phyloP scores from a whole-genome alignment of 2,888 invertebrate genomes.

The Mycalesis mineus region DNA sequence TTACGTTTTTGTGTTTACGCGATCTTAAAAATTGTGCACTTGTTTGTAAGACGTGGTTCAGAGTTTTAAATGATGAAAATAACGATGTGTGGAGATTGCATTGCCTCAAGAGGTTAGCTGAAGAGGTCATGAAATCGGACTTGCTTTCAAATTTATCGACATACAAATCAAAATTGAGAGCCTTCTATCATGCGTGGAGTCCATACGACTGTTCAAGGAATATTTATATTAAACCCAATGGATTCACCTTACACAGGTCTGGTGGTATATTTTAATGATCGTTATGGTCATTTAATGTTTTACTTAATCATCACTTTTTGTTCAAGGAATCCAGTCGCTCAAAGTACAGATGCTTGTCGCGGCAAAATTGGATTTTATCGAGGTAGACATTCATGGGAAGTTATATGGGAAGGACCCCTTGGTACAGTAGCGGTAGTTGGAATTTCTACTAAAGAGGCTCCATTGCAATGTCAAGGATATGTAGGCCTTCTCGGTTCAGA shows the following conservation, averaged over 20 bases:
- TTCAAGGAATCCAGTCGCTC: conserved; percentile 95
- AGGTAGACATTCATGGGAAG: conserved; percentile 98
- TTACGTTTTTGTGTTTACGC: conserved; percentile 91
- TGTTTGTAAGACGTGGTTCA: conserved; percentile 96
- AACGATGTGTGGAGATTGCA: conserved; percentile 97
- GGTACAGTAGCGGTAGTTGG: conserved; percentile 99
- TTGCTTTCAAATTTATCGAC: conserved; percentile 91
- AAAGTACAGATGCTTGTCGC: conserved; percentile 96
- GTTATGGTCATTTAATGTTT: neutral
- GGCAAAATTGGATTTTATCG: conserved; percentile 93
- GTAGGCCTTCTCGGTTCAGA: conserved; percentile 96
- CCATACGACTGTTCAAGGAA: conserved; percentile 98
- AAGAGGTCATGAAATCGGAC: conserved; percentile 92
- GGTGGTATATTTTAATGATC: neutral
- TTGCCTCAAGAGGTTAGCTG: conserved; percentile 90
- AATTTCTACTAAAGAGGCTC: conserved; percentile 95
- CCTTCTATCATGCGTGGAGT: conserved; percentile 97
- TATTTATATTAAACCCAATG: conserved; percentile 97
- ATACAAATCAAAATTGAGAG: conserved; percentile 95
- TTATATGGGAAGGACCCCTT: conserved; percentile 98
- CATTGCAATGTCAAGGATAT: conserved; percentile 96
- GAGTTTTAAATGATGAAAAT: conserved; percentile 93
- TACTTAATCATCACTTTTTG: neutral
- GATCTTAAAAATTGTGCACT: conserved; percentile 93
- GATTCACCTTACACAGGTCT: conserved; percentile 95